These are phyloP conservation scores for Crossaster papposus DNA, from an alignment of 53 echinoderm and acorn worm species.

Conservation along the genomic window DNA sequence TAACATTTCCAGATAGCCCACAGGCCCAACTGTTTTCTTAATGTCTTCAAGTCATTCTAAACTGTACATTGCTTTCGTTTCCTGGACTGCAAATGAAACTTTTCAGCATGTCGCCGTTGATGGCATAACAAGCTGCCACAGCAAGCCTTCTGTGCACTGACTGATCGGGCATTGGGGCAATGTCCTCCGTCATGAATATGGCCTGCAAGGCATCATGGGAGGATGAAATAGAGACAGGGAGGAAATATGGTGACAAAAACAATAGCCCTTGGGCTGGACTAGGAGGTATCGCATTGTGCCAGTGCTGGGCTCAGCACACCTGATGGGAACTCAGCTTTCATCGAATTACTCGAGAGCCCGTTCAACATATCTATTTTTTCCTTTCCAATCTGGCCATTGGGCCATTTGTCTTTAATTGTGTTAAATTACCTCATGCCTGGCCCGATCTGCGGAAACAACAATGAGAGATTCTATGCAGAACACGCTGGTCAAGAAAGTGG, in stretches of 20 bases:
- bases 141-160: conserved; percentile 30
- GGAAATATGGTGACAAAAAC: conserved; percentile 63
- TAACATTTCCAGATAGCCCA: background rate
- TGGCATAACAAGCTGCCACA: conserved; percentile 46
- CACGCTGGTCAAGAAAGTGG: conserved; percentile 39
- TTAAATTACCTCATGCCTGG: conserved; percentile 56
- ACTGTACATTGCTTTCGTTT: conserved; percentile 3
- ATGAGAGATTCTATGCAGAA: conserved; percentile 40
- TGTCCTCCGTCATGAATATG: conserved; percentile 50
- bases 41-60: conserved; percentile 15
- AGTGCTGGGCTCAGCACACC: conserved; percentile 29
- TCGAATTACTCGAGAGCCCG: conserved; percentile 48
- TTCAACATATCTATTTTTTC: conserved; percentile 59
- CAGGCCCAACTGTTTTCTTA: background rate
- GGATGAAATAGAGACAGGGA: conserved; percentile 62
- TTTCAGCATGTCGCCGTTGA: conserved; percentile 33
- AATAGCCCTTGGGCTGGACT: conserved; percentile 47
- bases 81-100: conserved; percentile 36
- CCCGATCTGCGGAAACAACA: conserved; percentile 43
- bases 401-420: conserved; percentile 61
- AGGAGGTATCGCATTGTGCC: conserved; percentile 50
- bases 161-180: conserved; percentile 50
- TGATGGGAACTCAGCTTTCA: conserved; percentile 58
- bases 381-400: conserved; percentile 52
- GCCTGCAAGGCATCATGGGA: conserved; percentile 58